A percentile compares a stretch with the other conserved stretches of the same genome.
Conservation (phyloP, 2,113 vertebrate species). For the Pogonocichla stellata region DNA sequence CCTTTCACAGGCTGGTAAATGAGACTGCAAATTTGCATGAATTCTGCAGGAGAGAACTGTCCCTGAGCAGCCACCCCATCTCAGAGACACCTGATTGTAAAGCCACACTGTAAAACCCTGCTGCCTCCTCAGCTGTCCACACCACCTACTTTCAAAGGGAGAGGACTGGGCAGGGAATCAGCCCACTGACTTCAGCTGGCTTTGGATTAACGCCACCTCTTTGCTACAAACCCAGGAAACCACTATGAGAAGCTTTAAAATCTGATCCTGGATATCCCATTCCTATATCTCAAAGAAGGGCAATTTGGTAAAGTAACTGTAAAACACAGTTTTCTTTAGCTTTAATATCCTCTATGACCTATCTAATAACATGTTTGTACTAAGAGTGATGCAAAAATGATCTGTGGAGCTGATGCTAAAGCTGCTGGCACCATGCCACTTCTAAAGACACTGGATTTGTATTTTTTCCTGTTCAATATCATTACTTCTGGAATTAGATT, state of each 20-base stretch:
- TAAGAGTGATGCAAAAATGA: background rate
- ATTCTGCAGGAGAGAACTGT: background rate
- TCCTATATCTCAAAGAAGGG: background rate
- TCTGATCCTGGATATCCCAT: background rate
- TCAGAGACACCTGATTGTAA: background rate
- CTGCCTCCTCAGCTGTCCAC: background rate
- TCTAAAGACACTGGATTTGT: background rate
- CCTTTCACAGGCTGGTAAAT: background rate
- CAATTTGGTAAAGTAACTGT: background rate
- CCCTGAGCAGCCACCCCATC: background rate
- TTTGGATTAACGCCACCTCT: background rate
- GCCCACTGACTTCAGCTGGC: background rate
- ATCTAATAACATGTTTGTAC: background rate
- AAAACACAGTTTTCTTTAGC: background rate
- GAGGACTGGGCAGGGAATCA: background rate
- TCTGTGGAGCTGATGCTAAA: background rate
- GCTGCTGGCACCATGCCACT: background rate
- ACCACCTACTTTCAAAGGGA: background rate
- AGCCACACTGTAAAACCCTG: background rate
- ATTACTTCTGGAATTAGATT: background rate
- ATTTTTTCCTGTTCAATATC: background rate
- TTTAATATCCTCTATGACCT: background rate
- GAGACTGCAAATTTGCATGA: background rate
- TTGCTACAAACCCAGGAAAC: background rate
- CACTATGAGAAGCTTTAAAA: background rate